Evolutionary conservation across 2,888 invertebrate genomes (phyloP).

Genomic region (Tipula unca): DNA sequence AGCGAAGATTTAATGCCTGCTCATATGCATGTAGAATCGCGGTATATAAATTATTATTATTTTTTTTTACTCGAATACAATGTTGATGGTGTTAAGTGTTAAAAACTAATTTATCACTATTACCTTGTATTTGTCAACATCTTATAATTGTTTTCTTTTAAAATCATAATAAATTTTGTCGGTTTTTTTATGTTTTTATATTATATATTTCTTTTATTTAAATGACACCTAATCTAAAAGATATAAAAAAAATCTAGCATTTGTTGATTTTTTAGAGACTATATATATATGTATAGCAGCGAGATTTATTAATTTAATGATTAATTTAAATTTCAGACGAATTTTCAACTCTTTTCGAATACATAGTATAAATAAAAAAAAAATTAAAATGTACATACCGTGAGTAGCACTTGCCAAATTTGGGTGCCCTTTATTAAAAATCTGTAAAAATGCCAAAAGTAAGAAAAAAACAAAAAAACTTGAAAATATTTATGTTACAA

Average conservation of each 20-base stretch:
- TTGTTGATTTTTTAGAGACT: background rate
- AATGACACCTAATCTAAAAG: slow-evolving; percentile 15
- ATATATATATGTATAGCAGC: background rate
- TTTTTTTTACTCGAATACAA: background rate
- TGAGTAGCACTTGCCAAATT: slow-evolving; percentile 24
- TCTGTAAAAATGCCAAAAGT: slow-evolving; percentile 22
- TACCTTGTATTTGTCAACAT: background rate
- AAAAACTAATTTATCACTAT: background rate
- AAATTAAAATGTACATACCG: slow-evolving; percentile 22
- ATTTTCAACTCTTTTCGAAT: background rate
- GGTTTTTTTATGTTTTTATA: background rate
- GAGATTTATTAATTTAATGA: background rate
- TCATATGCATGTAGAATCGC: background rate
- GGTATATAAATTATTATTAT: background rate
- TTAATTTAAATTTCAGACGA: background rate
- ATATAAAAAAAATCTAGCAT: background rate
- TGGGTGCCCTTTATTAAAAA: slow-evolving; percentile 24
- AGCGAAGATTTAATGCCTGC: background rate
- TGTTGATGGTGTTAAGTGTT: background rate
- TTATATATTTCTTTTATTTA: background rate
- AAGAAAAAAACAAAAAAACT: slow-evolving; percentile 2
- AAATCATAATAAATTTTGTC: background rate
- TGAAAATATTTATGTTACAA: slow-evolving; percentile 10
- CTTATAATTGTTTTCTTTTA: background rate
- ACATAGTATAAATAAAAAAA: background rate